Base-by-base conservation (phyloP, 2,888 invertebrate genomes). In the Norana najaformis region DNA sequence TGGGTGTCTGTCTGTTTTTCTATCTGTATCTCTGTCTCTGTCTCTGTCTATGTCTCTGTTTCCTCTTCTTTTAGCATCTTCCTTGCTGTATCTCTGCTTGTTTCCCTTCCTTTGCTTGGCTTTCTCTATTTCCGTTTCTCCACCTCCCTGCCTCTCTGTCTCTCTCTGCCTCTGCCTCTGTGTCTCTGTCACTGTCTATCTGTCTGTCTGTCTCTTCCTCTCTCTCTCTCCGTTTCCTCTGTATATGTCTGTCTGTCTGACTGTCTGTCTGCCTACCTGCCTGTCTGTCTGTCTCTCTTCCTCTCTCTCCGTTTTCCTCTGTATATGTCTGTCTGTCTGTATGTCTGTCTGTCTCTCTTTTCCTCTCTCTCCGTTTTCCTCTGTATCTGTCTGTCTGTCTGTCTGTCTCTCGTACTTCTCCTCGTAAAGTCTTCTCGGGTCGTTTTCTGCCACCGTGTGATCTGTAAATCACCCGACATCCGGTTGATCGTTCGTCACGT, bases 381-480 rank as follows among this genome's bases (percentile, higher is more conserved):
- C 69, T 69, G 11, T 69, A 30, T 69, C n/a, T n/a, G 6, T 4
- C 69, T 69, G 30, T 41, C 41, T 41, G 16, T 41, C 41, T 41
- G 16, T 41, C 41, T 41, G 16, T 13, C 41, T 41, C 41, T 18
- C 14, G 13, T 18, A 1, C 41, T 41, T 3, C 18, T 18, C 14
- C 13, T 47, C 47, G 16, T 18, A 14, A n/a, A 69, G 69, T 30
- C 30, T 30, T 69, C 69, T 69, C n/a, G 3, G 69, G 0, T n/a
- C n/a, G n/a, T 69, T 16, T 47, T 47, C 47, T 4, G 23, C 23
- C 47, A 20, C 47, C 20, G 69, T 69, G 30, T 69, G 30, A 69
- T 69, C 69, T 69, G 16, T 69, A 69, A 69, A 69, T 69, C 69
- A 69, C n/a, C 69, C 69, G n/a, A 69, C 69, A 69, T 69, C 69